Conservation (phyloP, 2,797 vertebrate genomes). For the Lepidocolaptes lacrymiger region DNA sequence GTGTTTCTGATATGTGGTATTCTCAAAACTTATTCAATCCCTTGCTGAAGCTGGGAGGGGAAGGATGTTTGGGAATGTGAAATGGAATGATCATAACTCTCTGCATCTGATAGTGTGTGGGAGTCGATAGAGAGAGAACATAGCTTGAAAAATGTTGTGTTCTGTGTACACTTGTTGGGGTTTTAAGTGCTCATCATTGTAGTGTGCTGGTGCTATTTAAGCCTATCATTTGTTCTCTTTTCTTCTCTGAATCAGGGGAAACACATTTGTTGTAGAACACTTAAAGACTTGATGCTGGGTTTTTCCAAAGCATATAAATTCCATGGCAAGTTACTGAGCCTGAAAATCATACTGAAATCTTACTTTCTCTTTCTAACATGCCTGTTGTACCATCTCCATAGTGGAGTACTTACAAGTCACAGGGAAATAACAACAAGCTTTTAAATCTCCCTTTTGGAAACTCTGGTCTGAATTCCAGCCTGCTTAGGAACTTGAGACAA, state of each 20-base stretch:
- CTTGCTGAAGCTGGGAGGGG: neutral
- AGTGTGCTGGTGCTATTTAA: neutral
- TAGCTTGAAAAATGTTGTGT: neutral
- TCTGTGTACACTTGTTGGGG: neutral
- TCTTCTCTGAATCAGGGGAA: neutral
- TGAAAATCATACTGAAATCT: neutral
- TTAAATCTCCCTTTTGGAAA: neutral
- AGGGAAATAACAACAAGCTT: neutral
- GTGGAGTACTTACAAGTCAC: neutral
- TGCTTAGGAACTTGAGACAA: conserved; percentile 3
- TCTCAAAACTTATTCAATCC: neutral
- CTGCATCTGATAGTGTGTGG: neutral
- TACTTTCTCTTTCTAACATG: neutral
- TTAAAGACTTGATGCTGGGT: neutral
- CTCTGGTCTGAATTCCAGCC: neutral
- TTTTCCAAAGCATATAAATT: neutral
- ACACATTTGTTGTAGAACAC: neutral
- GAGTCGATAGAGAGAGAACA: neutral
- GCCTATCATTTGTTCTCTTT: neutral
- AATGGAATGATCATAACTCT: neutral
- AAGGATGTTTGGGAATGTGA: neutral
- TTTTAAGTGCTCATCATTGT: neutral
- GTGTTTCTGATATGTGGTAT: neutral
- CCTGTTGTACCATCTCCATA: neutral
- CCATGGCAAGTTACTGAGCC: neutral